phyloP scores from a whole-genome alignment of 2,113 vertebrate genomes.

The Gasterosteus nipponicus region DNA sequence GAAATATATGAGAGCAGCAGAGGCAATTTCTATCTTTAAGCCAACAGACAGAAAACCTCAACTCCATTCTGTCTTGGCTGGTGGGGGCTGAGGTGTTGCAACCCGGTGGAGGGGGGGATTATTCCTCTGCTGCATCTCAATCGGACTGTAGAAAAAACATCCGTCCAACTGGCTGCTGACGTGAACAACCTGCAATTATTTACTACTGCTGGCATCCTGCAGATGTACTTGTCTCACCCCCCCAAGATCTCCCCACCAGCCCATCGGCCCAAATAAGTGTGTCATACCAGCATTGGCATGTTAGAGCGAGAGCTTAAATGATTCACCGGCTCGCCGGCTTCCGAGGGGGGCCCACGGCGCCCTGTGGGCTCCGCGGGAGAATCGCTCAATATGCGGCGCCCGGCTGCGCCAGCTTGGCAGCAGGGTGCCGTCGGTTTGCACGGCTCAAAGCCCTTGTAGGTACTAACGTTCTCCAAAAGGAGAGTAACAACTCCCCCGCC shows the following conservation, averaged over 20 bases:
- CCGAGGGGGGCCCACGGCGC: slow-evolving; percentile 30
- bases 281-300: slow-evolving; percentile 58
- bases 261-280: slow-evolving; percentile 31
- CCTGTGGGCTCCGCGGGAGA: slow-evolving; percentile 55
- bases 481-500: slow-evolving; percentile 46
- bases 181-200: slow-evolving; percentile 22
- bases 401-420: slow-evolving; percentile 72
- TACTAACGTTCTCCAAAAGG: slow-evolving; percentile 72
- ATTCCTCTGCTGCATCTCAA: slow-evolving; percentile 46
- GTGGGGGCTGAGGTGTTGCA: slow-evolving; percentile 25
- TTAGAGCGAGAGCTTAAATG: slow-evolving; percentile 53
- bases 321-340: slow-evolving; percentile 64
- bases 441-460: slow-evolving; percentile 55
- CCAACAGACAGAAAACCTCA: slow-evolving; percentile 71
- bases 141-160: slow-evolving; percentile 55
- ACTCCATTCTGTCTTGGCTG: slow-evolving; percentile 57
- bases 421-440: slow-evolving; percentile 57
- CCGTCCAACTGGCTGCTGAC: not conserved
- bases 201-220: slow-evolving; percentile 12
- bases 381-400: slow-evolving; percentile 47
- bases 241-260: slow-evolving; percentile 44
- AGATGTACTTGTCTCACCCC: slow-evolving; percentile 23
- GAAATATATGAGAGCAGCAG: slow-evolving; percentile 77
- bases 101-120: slow-evolving; percentile 16
- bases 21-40: slow-evolving; percentile 79